Conservation (phyloP, 2,888 invertebrate species). For the Rotaria sp. region DNA sequence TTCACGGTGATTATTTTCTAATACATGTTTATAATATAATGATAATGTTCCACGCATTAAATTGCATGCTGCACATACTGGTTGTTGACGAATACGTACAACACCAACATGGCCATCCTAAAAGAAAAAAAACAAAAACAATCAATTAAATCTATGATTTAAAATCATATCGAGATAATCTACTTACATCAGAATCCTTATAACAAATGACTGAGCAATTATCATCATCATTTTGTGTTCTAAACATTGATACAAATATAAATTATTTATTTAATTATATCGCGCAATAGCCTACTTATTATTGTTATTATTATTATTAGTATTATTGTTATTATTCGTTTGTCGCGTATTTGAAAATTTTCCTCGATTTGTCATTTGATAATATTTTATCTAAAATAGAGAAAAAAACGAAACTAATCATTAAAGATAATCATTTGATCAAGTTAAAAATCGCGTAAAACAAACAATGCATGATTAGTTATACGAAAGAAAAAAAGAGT, state of each 20-base stretch:
- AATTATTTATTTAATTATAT: background rate
- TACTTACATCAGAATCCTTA: slow-evolving; percentile 7
- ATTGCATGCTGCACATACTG: background rate
- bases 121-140: background rate
- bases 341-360: background rate
- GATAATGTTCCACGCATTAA: slow-evolving; percentile 8
- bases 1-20: background rate
- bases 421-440: background rate
- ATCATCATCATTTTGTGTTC: background rate
- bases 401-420: background rate
- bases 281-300: background rate
- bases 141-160: background rate
- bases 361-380: background rate
- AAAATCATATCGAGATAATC: background rate
- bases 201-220: background rate
- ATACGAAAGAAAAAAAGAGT: background rate
- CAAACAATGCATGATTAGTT: background rate
- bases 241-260: background rate
- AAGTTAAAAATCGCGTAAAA: background rate
- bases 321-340: background rate
- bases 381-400: background rate
- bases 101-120: background rate
- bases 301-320: background rate
- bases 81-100: slow-evolving; percentile 16
- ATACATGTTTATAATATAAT: background rate